Evolutionary conservation across 2,888 invertebrate species (phyloP).

Genomic region (Fabriciana adippe): DNA sequence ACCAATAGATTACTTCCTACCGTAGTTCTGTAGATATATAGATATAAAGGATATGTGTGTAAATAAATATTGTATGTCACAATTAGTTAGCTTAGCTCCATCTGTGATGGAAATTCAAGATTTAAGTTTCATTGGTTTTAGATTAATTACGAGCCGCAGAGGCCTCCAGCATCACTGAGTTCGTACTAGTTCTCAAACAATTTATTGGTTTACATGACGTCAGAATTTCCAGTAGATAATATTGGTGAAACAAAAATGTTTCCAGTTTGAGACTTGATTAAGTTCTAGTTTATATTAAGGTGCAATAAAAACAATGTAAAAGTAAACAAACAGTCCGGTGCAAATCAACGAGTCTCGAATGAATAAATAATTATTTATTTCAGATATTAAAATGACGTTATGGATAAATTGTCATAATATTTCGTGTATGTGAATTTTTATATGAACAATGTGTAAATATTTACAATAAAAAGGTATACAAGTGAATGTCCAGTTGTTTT

Average conservation of each 20-base stretch:
- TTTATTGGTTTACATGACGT: no score
- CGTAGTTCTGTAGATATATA: conserved; percentile 38
- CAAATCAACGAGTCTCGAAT: conserved; percentile 21
- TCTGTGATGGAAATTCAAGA: conserved; percentile 37
- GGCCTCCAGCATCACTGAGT: conserved; percentile 17
- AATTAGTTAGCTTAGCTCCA: conserved; percentile 34
- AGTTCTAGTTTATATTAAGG: conserved; percentile 2
- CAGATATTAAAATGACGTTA: conserved; percentile 25
- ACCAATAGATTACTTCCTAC: conserved; percentile 37
- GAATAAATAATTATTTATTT: conserved; percentile 37
- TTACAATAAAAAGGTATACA: conserved; percentile 40
- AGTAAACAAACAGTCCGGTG: neutral
- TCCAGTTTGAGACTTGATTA: neutral
- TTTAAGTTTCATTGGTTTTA: neutral
- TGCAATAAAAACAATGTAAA: conserved; percentile 14
- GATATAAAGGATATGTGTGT: conserved; percentile 35
- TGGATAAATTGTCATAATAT: conserved; percentile 44
- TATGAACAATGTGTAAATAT: conserved; percentile 43
- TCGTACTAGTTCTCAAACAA: neutral
- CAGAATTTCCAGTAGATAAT: no score
- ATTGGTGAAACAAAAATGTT: no score
- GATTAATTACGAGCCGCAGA: conserved; percentile 21
- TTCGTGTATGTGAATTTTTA: conserved; percentile 43
- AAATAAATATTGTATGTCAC: conserved; percentile 42
- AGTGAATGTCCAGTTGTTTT: conserved; percentile 8